phyloP scores from a whole-genome alignment of 2,113 vertebrate species.

The Seriola aureovittata region DNA sequence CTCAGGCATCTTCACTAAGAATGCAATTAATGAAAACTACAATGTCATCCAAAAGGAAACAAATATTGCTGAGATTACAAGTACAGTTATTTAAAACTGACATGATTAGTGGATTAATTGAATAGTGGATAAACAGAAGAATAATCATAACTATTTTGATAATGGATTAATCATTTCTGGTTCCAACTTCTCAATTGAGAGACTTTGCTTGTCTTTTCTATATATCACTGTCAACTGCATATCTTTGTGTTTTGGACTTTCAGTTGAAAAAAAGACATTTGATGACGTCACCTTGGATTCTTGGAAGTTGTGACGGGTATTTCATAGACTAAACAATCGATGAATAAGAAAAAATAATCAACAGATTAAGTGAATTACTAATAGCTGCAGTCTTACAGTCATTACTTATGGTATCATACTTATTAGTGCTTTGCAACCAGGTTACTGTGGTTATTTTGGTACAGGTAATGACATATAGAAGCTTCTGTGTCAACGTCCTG shows the following conservation, averaged over 20 bases:
- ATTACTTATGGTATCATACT: neutral
- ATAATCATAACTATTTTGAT: neutral
- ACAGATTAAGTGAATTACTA: neutral
- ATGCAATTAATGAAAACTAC: conserved; percentile 9
- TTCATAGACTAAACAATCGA: neutral
- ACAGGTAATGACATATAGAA: neutral
- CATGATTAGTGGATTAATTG: neutral
- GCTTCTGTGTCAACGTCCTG: neutral
- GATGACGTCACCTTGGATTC: neutral
- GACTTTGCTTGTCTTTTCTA: neutral
- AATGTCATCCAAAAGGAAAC: neutral
- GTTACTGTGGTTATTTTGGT: neutral
- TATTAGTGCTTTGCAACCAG: neutral
- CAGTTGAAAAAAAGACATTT: neutral
- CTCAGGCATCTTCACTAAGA: conserved; percentile 15
- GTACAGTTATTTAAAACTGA: neutral
- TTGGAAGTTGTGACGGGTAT: neutral
- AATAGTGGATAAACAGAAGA: neutral
- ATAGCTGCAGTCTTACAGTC: neutral
- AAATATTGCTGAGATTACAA: neutral
- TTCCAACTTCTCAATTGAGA: neutral
- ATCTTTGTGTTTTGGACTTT: neutral
- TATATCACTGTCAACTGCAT: neutral
- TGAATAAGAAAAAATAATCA: neutral
- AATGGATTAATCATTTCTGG: neutral